phyloP scores from a whole-genome alignment of 2,113 vertebrate genomes.

The Muntiacus muntjak region DNA sequence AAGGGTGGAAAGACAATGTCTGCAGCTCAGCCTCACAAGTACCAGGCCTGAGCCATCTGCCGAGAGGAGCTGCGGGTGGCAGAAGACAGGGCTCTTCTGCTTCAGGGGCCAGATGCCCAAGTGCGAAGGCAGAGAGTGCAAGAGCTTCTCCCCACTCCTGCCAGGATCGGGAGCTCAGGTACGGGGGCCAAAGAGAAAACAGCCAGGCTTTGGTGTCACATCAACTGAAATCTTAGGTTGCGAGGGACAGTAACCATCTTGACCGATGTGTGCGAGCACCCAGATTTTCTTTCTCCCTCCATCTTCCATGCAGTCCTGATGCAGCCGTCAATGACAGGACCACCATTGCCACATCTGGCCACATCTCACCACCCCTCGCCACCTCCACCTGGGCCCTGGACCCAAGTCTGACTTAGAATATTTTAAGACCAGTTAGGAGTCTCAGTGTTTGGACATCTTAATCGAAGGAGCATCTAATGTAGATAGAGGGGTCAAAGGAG shows the following conservation, averaged over 20 bases:
- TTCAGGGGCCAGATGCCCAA: neutral
- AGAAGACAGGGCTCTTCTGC: neutral
- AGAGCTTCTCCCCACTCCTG: neutral
- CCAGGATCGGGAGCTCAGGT: rapidly evolving
- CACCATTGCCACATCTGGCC: neutral
- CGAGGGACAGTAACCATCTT: neutral
- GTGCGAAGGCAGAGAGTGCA: neutral
- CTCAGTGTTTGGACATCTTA: neutral
- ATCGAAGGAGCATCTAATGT: neutral
- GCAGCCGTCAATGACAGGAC: neutral
- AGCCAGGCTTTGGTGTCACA: neutral
- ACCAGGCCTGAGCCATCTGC: neutral
- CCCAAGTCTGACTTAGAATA: neutral
- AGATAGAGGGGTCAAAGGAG: neutral
- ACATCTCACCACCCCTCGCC: neutral
- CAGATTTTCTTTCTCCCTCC: neutral
- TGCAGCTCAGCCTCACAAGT: neutral
- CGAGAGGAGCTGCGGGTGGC: neutral
- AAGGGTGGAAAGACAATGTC: neutral
- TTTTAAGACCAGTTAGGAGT: neutral
- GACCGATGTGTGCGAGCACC: rapidly evolving
- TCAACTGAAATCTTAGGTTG: neutral
- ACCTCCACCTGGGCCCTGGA: neutral
- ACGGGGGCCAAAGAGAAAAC: neutral
- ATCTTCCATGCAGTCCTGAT: neutral